These are phyloP conservation scores for Ptychochromis oligacanthus DNA, from an alignment of 2,113 vertebrate species.

Conservation along the genomic window DNA sequence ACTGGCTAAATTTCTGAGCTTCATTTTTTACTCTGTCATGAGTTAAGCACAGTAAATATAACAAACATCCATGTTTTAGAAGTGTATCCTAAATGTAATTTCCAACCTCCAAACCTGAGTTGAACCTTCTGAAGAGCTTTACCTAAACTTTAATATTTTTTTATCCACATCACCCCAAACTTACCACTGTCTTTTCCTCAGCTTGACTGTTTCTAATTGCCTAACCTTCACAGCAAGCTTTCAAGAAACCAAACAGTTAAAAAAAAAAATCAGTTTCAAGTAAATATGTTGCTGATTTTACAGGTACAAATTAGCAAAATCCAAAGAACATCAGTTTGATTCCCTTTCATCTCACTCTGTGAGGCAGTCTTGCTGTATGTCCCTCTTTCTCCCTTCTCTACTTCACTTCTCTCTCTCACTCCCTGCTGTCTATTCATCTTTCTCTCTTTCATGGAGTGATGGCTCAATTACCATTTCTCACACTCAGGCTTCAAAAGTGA, in stretches of 20 bases:
- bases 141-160: not conserved
- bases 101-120: not conserved
- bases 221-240: not conserved
- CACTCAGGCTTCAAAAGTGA: constrained; percentile 44
- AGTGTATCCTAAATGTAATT: not conserved
- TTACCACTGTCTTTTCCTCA: not conserved
- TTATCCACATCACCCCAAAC: not conserved
- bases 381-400: not conserved
- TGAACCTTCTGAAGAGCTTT: not conserved
- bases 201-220: not conserved
- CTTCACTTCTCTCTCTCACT: not conserved
- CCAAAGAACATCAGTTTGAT: not conserved
- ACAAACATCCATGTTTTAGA: not conserved
- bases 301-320: not conserved
- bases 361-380: not conserved
- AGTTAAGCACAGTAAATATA: no score
- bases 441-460: constrained; percentile 63
- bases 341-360: constrained; percentile 19
- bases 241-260: not conserved
- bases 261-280: not conserved
- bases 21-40: no score
- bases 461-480: constrained; percentile 72
- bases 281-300: not conserved
- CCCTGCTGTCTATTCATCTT: constrained; percentile 52
- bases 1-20: not conserved